These are phyloP conservation scores for Epinephelus awoara DNA, from an alignment of 2,797 vertebrate genomes.

Conservation along the genomic window DNA sequence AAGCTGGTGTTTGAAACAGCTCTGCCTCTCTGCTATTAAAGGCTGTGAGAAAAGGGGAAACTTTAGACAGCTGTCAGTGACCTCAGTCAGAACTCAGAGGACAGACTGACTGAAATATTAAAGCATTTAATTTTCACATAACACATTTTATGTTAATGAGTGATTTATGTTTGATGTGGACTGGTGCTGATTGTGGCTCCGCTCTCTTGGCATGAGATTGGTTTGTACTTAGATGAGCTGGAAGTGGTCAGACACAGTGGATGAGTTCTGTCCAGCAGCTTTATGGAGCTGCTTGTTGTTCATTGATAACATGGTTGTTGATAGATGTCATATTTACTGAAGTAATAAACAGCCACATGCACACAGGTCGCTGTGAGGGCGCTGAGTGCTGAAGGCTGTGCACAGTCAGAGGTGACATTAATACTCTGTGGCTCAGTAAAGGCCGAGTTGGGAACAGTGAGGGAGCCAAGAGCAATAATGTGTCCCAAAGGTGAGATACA, in stretches of 20 bases:
- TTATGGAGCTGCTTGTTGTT: no score
- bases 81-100: slow-evolving; percentile 1
- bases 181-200: not conserved
- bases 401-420: slow-evolving; percentile 29
- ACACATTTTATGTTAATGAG: not conserved
- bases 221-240: not conserved
- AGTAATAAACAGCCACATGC: no score
- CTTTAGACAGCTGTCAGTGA: not conserved
- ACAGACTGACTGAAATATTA: not conserved
- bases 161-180: not conserved
- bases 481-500: slow-evolving; percentile 39
- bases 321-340: no score
- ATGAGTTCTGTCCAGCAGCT: not conserved
- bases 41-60: not conserved
- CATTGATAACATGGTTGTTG: no score
- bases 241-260: not conserved
- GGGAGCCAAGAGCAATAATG: slow-evolving; percentile 29
- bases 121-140: not conserved
- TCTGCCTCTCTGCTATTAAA: not conserved
- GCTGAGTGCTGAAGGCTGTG: slow-evolving; percentile 3
- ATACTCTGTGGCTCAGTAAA: slow-evolving; percentile 21
- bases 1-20: not conserved
- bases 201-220: not conserved
- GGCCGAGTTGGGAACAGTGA: not conserved
- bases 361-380: not conserved